Percentiles rank a stretch among this genome's conserved stretches.
Evolutionary conservation across 2,888 invertebrate species (phyloP).

Genomic region (Micropterix aruncella): DNA sequence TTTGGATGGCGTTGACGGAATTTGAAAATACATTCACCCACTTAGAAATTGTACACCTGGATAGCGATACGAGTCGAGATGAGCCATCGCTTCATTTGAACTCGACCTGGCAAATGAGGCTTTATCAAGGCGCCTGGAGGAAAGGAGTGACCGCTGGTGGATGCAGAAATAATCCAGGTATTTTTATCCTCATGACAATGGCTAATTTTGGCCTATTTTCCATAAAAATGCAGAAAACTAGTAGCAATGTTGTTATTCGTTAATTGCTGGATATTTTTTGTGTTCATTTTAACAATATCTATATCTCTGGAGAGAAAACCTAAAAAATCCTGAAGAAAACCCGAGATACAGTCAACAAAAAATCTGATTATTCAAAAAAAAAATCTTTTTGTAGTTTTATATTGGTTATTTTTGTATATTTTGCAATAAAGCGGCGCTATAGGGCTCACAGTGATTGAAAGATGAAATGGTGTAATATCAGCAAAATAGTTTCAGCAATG

Average conservation of each 20-base stretch:
- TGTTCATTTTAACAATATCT: slow-evolving; percentile 2
- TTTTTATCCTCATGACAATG: too few relatives aligned
- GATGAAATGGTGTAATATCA: too few relatives aligned
- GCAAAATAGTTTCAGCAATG: too few relatives aligned
- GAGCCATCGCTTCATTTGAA: slow-evolving; percentile 68
- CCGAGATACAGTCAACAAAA: too few relatives aligned
- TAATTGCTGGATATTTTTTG: not conserved
- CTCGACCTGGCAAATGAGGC: slow-evolving; percentile 72
- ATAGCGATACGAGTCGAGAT: slow-evolving; percentile 73
- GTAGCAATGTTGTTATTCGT: not conserved
- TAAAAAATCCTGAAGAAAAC: too few relatives aligned
- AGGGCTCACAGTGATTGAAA: too few relatives aligned
- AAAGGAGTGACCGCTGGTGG: slow-evolving; percentile 81
- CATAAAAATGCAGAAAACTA: not conserved
- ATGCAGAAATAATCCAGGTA: slow-evolving; percentile 72
- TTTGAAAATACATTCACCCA: slow-evolving; percentile 71
- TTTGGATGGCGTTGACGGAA: slow-evolving; percentile 75
- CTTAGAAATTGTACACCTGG: slow-evolving; percentile 74
- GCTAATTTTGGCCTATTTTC: too few relatives aligned
- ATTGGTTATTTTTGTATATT: too few relatives aligned
- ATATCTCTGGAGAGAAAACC: too few relatives aligned
- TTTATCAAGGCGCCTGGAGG: slow-evolving; percentile 78
- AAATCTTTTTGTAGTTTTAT: too few relatives aligned
- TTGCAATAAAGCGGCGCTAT: too few relatives aligned
- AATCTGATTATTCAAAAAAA: too few relatives aligned